Evolutionary conservation across 2,113 vertebrate species (phyloP).

Genomic region (Ariopsis seemanni): DNA sequence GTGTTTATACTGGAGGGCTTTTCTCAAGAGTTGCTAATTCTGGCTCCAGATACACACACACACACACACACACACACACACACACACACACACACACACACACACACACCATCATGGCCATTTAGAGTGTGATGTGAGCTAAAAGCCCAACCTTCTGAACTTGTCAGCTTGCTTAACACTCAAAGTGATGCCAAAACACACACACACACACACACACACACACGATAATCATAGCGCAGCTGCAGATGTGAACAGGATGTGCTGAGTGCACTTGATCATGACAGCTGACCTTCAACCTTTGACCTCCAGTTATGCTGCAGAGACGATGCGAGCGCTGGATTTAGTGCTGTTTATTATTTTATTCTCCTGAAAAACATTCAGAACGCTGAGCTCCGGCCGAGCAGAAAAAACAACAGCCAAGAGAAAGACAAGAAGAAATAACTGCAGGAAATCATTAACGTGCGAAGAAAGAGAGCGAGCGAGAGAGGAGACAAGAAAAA

Average conservation of each 20-base stretch:
- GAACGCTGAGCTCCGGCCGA: neutral
- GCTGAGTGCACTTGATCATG: neutral
- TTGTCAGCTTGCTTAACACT: constrained; percentile 44
- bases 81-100: constrained; percentile 28
- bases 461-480: neutral
- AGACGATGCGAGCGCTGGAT: neutral
- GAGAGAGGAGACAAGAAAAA: rapidly evolving
- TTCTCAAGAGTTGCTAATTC: constrained; percentile 56
- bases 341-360: neutral
- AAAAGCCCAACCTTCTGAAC: constrained; percentile 59
- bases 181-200: constrained; percentile 21
- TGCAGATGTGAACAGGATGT: neutral
- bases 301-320: neutral
- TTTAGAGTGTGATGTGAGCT: constrained; percentile 55
- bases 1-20: constrained; percentile 47
- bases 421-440: neutral
- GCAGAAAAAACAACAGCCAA: neutral
- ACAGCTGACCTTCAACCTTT: neutral
- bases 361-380: neutral
- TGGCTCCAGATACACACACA: constrained; percentile 40
- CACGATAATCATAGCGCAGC: neutral
- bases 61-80: constrained; percentile 30
- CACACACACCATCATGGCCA: constrained; percentile 33
- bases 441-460: neutral
- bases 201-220: neutral